Conservation (phyloP, 1,140 invertebrate species). For the Anthonomus grandis region DNA sequence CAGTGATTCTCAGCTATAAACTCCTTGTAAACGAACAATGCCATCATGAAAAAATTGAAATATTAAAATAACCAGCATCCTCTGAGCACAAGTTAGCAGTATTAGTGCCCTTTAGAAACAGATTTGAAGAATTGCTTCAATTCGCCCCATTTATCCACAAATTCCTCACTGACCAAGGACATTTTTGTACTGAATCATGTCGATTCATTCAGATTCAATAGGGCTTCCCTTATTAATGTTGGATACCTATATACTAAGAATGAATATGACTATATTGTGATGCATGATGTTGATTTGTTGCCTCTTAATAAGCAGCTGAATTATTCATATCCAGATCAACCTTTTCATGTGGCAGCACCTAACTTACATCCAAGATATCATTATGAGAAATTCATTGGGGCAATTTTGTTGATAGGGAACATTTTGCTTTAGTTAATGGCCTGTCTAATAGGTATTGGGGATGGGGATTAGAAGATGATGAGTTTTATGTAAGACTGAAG, state of each 20-base stretch:
- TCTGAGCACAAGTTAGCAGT: constrained; percentile 65
- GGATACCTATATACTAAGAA: constrained; percentile 79
- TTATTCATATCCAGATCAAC: constrained; percentile 73
- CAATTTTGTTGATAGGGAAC: constrained; percentile 85
- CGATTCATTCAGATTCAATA: constrained; percentile 88
- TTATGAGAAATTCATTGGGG: constrained; percentile 95
- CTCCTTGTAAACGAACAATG: constrained; percentile 37
- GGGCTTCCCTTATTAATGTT: constrained; percentile 95
- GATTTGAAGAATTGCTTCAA: constrained; percentile 90
- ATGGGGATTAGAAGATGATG: constrained; percentile 99
- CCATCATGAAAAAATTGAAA: constrained; percentile 24
- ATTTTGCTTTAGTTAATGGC: constrained; percentile 84
- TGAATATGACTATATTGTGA: constrained; percentile 92
- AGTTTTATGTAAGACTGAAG: constrained; percentile 92
- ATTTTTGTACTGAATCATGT: constrained; percentile 93
- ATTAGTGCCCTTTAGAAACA: constrained; percentile 89
- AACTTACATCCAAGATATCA: constrained; percentile 94
- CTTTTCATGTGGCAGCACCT: constrained; percentile 83
- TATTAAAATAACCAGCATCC: constrained; percentile 20
- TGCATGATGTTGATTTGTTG: constrained; percentile 98
- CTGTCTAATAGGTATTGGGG: constrained; percentile 99
- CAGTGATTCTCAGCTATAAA: constrained; percentile 37
- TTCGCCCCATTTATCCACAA: constrained; percentile 89
- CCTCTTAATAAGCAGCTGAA: constrained; percentile 81
- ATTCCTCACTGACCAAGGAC: constrained; percentile 78